A percentile compares a stretch with the other conserved stretches of the same genome.
Evolutionary conservation across 2,888 invertebrate species (phyloP).

Genomic region (Trissolcus japonicus): DNA sequence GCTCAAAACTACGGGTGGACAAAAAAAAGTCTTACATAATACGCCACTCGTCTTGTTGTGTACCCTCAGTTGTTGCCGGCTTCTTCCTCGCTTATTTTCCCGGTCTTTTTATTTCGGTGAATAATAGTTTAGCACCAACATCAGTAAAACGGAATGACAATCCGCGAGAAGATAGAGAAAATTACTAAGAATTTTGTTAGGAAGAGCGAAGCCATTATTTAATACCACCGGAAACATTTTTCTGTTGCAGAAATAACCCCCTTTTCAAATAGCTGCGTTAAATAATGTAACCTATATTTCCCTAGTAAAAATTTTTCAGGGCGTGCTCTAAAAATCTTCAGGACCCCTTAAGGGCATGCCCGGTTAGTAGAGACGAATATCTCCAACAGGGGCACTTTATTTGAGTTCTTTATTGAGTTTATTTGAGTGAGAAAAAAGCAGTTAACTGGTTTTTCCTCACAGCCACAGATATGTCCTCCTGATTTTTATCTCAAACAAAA

Average conservation of each 20-base stretch:
- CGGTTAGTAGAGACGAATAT: too few species aligned
- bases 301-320: too few species aligned
- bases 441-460: too few species aligned
- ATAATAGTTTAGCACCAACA: slow-evolving; percentile 44
- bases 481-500: slow-evolving; percentile 65
- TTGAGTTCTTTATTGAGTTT: too few species aligned
- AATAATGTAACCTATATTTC: too few species aligned
- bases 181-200: slow-evolving; percentile 44
- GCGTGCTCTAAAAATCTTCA: too few species aligned
- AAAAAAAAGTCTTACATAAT: slow-evolving; percentile 36
- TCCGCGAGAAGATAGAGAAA: slow-evolving; percentile 30
- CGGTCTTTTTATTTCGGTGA: slow-evolving; percentile 24
- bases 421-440: too few species aligned
- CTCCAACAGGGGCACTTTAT: too few species aligned
- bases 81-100: slow-evolving; percentile 23
- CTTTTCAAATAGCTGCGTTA: slow-evolving; percentile 18
- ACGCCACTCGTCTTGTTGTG: slow-evolving; percentile 9
- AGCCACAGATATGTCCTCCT: too few species aligned
- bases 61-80: slow-evolving; percentile 14
- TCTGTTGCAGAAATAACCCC: slow-evolving; percentile 30
- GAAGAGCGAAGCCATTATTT: slow-evolving; percentile 34
- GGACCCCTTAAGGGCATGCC: too few species aligned
- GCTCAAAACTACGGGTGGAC: slow-evolving; percentile 12
- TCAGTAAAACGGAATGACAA: slow-evolving; percentile 41
- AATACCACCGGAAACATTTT: slow-evolving; percentile 40